phyloP scores from a whole-genome alignment of 2,113 vertebrate genomes.

The Eonycteris spelaea region DNA sequence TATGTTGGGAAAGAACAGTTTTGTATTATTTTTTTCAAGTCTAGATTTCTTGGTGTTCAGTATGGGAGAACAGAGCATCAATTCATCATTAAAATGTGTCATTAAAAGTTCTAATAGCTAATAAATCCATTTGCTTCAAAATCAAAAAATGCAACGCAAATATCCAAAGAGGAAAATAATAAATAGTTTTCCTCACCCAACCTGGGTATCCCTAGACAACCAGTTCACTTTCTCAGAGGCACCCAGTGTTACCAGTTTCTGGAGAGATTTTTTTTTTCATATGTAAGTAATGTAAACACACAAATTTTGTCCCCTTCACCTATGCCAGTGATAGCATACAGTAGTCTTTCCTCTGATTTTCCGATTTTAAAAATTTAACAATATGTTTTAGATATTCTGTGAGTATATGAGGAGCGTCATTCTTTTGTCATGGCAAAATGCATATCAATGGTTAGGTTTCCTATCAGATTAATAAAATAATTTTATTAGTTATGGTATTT shows the following conservation, averaged over 20 bases:
- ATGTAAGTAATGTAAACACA: background rate
- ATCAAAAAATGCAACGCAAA: background rate
- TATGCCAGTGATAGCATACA: background rate
- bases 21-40: constrained; percentile 6
- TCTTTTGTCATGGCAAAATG: background rate
- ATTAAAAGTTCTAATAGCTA: background rate
- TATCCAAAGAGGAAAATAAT: background rate
- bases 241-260: background rate
- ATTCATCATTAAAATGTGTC: background rate
- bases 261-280: background rate
- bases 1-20: background rate
- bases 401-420: background rate
- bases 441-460: background rate
- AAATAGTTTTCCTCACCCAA: background rate
- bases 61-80: background rate
- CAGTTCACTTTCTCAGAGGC: background rate
- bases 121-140: background rate
- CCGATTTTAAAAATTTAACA: background rate
- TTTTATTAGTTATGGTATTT: background rate
- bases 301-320: background rate
- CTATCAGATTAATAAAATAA: background rate
- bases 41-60: background rate
- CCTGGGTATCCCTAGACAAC: background rate
- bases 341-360: background rate
- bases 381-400: background rate